phyloP scores from a whole-genome alignment of 2,113 vertebrate species.

The Oncorhynchus mykiss region DNA sequence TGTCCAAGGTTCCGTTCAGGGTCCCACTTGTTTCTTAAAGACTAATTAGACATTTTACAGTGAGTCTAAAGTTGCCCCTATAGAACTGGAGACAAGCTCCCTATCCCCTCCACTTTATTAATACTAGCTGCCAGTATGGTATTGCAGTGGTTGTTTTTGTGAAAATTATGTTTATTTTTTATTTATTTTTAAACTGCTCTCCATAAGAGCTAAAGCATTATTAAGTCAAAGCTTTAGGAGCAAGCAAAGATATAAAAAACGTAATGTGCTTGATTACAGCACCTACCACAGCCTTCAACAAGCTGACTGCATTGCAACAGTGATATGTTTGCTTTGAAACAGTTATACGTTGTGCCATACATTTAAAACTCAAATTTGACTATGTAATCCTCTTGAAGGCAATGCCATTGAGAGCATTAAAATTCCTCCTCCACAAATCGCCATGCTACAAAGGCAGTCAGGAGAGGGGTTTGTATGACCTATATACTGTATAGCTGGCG shows the following conservation, averaged over 20 bases:
- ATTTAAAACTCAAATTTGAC: constrained; percentile 15
- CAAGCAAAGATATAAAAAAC: no score
- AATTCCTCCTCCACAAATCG: constrained; percentile 70
- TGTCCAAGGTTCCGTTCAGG: not conserved
- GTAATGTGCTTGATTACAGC: no score
- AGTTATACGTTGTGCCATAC: not conserved
- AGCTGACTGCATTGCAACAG: constrained; percentile 8
- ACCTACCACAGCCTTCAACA: not conserved
- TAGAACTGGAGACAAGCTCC: not conserved
- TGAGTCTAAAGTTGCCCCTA: not conserved
- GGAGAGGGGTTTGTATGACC: constrained; percentile 46
- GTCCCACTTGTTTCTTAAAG: constrained; percentile 13
- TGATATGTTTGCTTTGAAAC: constrained; percentile 18
- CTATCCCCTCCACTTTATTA: not conserved
- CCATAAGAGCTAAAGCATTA: not conserved
- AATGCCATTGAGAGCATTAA: constrained; percentile 69
- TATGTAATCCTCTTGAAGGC: constrained; percentile 70
- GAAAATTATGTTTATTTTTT: not conserved
- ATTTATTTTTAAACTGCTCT: not conserved
- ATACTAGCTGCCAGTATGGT: not conserved
- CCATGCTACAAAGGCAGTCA: constrained; percentile 39
- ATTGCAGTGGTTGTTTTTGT: not conserved
- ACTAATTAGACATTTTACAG: constrained; percentile 7
- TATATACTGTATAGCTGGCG: constrained; percentile 33
- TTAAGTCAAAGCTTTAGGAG: constrained; percentile 17